Percentiles rank a stretch among this genome's conserved stretches.
phyloP scores from a whole-genome alignment of 2,888 invertebrate species.

The Phytoseiulus persimilis region DNA sequence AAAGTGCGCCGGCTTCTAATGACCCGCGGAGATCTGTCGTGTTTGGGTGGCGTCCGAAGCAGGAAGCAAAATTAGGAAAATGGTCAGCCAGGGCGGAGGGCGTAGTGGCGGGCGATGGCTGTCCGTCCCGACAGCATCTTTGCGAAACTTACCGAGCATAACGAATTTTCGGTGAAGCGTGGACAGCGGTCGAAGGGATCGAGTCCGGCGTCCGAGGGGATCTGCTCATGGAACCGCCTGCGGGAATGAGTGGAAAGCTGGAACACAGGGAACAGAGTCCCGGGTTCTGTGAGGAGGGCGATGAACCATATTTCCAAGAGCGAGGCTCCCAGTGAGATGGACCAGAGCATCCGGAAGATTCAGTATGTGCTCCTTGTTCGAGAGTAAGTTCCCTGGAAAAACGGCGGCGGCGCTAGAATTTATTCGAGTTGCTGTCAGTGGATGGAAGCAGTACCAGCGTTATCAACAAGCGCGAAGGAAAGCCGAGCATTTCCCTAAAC shows the following conservation, averaged over 20 bases:
- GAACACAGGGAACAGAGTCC: not conserved
- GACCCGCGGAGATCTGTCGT: not conserved
- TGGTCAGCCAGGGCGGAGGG: not conserved
- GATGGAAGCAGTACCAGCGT: not conserved
- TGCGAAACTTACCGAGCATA: not conserved
- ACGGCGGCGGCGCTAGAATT: not conserved
- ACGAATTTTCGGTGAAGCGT: not conserved
- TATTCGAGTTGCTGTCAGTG: not conserved
- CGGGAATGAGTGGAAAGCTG: not conserved
- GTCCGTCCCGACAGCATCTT: not conserved
- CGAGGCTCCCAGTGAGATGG: not conserved
- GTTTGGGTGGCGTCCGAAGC: not conserved
- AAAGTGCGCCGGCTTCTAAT: not conserved
- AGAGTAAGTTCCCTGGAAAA: not conserved
- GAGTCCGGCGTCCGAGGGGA: not conserved
- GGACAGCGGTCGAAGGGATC: not conserved
- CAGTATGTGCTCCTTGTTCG: not conserved
- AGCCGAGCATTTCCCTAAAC: not conserved
- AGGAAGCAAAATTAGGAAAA: not conserved
- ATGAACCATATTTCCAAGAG: not conserved
- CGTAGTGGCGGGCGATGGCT: not conserved
- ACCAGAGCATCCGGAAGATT: not conserved
- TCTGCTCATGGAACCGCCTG: too few relatives aligned
- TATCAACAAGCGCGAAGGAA: not conserved
- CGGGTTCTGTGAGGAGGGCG: not conserved